Conservation (phyloP, 2,113 vertebrate species). For the Malurus melanocephalus region DNA sequence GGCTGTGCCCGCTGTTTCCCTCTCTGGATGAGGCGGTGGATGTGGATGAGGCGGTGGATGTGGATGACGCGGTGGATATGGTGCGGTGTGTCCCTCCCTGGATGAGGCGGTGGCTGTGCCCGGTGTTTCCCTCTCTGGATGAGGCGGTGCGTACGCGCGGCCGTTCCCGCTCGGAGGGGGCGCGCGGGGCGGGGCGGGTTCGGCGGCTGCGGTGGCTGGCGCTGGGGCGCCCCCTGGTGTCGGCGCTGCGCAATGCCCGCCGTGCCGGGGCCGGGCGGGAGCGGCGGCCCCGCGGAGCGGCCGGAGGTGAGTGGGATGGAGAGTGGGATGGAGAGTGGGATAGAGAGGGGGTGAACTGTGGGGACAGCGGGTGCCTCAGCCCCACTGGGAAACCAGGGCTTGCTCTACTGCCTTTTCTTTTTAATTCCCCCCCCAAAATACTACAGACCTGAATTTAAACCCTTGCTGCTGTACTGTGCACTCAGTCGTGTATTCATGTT, state of each 20-base stretch:
- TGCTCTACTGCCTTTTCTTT: neutral
- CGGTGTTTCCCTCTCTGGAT: too few relatives aligned
- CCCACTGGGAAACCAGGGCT: rapidly evolving
- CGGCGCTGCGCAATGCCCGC: neutral
- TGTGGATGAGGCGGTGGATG: too few relatives aligned
- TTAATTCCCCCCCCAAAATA: neutral
- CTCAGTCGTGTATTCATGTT: rapidly evolving
- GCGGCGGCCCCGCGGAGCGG: neutral
- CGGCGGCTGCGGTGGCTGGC: neutral
- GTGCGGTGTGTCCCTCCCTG: too few relatives aligned
- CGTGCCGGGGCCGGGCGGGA: neutral
- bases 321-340: neutral
- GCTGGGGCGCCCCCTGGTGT: neutral
- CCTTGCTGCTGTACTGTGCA: rapidly evolving
- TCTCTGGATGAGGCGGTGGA: too few relatives aligned
- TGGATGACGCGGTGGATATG: too few relatives aligned
- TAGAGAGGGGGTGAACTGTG: neutral
- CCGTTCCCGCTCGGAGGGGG: too few relatives aligned
- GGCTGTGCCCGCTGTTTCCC: too few relatives aligned
- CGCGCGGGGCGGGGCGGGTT: neutral
- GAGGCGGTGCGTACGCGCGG: too few relatives aligned
- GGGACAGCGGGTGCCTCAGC: neutral
- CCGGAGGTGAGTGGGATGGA: neutral
- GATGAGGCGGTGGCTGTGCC: too few relatives aligned
- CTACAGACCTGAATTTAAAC: rapidly evolving